phyloP scores from a whole-genome alignment of 2,797 vertebrate species.

The Phrynocephalus vlangalii region DNA sequence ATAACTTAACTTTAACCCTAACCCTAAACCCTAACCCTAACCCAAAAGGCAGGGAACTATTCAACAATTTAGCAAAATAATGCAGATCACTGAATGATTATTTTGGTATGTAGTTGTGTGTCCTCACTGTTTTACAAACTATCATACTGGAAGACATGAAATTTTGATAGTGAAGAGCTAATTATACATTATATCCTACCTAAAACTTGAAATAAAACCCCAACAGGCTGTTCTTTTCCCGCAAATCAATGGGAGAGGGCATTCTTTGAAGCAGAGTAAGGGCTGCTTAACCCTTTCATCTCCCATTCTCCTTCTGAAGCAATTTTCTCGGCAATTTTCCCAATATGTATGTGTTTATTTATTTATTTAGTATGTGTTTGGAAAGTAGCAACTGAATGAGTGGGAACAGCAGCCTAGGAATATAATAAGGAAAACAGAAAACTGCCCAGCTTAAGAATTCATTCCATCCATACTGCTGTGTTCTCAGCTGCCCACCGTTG shows the following conservation, averaged over 20 bases:
- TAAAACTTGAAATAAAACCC: neutral
- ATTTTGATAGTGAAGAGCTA: neutral
- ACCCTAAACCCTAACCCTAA: neutral
- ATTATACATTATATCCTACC: neutral
- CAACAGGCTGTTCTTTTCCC: neutral
- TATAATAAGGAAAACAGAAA: neutral
- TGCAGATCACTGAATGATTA: neutral
- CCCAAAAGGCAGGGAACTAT: neutral
- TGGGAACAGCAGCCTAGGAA: neutral
- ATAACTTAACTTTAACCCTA: neutral
- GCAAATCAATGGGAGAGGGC: neutral
- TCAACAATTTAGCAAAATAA: neutral
- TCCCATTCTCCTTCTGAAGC: neutral
- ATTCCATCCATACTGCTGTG: neutral
- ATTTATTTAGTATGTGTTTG: neutral
- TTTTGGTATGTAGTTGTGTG: neutral
- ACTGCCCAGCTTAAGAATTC: neutral
- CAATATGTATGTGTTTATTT: too few relatives aligned
- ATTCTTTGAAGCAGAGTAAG: neutral
- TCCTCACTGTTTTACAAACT: neutral
- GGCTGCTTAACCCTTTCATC: neutral
- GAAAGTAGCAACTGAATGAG: neutral
- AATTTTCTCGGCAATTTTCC: neutral
- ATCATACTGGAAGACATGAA: constrained; percentile 2
- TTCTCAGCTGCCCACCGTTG: neutral